Conservation (phyloP, 2,113 vertebrate species). For the Bucco capensis region DNA sequence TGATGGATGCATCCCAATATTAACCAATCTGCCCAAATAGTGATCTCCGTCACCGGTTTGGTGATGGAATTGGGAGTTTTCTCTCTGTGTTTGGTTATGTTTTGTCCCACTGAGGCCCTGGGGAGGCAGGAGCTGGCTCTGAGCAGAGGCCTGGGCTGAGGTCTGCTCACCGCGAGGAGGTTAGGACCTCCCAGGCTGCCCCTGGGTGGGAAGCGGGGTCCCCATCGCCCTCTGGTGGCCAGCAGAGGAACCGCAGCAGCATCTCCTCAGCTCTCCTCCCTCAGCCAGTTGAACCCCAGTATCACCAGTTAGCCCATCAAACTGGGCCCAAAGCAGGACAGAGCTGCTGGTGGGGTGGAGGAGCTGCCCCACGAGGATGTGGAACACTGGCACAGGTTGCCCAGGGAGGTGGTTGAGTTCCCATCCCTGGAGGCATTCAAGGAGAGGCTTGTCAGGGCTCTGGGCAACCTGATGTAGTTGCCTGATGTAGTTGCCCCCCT, state of each 20-base stretch:
- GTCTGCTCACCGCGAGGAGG: background rate
- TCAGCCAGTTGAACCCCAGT: background rate
- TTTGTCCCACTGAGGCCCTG: background rate
- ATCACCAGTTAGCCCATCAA: background rate
- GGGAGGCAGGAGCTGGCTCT: background rate
- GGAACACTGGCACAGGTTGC: too few relatives aligned
- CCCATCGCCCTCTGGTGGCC: conserved; percentile 14
- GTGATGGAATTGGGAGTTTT: accelerated
- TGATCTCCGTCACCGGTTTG: background rate
- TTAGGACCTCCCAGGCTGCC: background rate
- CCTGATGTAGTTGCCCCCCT: too few relatives aligned
- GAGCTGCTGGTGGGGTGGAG: background rate
- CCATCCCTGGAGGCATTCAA: too few relatives aligned
- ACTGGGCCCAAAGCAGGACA: too few relatives aligned
- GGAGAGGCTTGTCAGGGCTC: too few relatives aligned
- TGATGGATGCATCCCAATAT: background rate
- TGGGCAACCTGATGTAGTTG: too few relatives aligned
- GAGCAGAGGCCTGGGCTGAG: background rate
- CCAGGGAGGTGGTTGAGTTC: too few relatives aligned
- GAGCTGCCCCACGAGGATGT: background rate
- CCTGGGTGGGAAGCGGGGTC: background rate
- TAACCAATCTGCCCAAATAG: background rate
- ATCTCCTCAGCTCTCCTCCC: background rate
- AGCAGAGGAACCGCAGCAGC: background rate
- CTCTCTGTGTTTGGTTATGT: background rate